Evolutionary conservation across 1,140 invertebrate genomes (phyloP), one percentile per base, ranked within the genome.

Genomic region (Condylostylus longicornis): DNA sequence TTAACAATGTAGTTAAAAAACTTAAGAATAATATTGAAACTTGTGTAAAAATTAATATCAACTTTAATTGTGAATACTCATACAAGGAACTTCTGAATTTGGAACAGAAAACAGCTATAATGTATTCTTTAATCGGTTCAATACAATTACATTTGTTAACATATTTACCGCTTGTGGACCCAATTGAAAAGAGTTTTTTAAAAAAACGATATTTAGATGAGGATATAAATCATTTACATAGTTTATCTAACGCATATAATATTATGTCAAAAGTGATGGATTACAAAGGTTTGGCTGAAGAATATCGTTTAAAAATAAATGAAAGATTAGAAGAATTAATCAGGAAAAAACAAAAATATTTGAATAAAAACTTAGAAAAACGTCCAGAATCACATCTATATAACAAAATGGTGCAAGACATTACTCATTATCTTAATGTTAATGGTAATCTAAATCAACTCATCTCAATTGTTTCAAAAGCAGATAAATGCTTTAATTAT

Each of bases 111-210:
- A 35, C 44, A 0, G 40, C 50, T 0, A 18, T 57, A 8, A 40
- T 46, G 0, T 42, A 50, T 21, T 42, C 43, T 10, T 18, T 61
- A 1, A 41, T 55, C 33, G 57, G 55, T 20, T 58, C 54, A 4
- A 41, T 64, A 2, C 53, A 69, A 46, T 38, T 70, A 4, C 63
- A 58, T 13, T 39, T 68, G 15, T 42, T 66, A n/a, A 65, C 62
- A 0, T 62, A 67, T 45, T 45, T 71, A 1, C 58, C 70, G 1
- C 48, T 65, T 2, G 73, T 87, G 13, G 84, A 88, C 65, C 79
- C 81, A 2, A 71, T 82, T 0, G 69, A 77, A 31, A 84, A 83
- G 51, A 68, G 75, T 25, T 60, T 66, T 2, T 51, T 85, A 1
- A 81, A 81, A 54, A 61, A 75, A 5, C 51, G 68, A 30, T 80